Base-by-base conservation (phyloP, 2,888 invertebrate genomes). In the Tetropium fuscum region DNA sequence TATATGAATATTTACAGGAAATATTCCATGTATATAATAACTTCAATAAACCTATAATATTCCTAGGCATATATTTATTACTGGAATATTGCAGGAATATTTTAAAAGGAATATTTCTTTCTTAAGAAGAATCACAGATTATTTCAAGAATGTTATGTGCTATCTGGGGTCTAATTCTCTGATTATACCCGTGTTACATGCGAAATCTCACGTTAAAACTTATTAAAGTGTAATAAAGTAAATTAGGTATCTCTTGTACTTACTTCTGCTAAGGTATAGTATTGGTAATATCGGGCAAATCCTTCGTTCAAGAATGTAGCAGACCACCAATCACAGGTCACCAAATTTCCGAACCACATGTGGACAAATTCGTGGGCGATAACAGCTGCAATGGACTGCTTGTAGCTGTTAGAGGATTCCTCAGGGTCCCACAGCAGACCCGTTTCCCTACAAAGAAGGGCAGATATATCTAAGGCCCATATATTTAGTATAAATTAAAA, bases 331-430 rank as follows among this genome's bases (percentile, higher is more conserved):
- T 87, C 86, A 55, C 88, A 87, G 0, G 92, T 91, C 10, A 92
- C 88, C 15, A 90, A 82, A 74, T 93, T 90, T 5, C 93, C 93
- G 70, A 93, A 91, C 93, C 93, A 93, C 84, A 90, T 90, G 77
- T 95, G 95, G 0, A 91, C 87, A 51, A 93, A 80, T 79, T 95
- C 95, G 73, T 95, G 94, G 0, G 90, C 85, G 2, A 92, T 84
- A 1, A 89, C 87, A 16, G 87, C 85, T 0, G 88, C 88, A 1
- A 91, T 85, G 43, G 85, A 83, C 69, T 91, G 88, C 67, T 86
- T 85, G 66, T 88, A 86, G 66, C 83, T 83, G 36, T 87, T 83
- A 19, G 88, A 83, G 0, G 86, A 84, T 40, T 85, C 78, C 0
- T 66, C 55, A 7, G 73, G 73, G 49, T 83, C 80, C 66, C 83